Base-by-base conservation (phyloP, 1,140 invertebrate genomes). In the Hyles vespertilio region DNA sequence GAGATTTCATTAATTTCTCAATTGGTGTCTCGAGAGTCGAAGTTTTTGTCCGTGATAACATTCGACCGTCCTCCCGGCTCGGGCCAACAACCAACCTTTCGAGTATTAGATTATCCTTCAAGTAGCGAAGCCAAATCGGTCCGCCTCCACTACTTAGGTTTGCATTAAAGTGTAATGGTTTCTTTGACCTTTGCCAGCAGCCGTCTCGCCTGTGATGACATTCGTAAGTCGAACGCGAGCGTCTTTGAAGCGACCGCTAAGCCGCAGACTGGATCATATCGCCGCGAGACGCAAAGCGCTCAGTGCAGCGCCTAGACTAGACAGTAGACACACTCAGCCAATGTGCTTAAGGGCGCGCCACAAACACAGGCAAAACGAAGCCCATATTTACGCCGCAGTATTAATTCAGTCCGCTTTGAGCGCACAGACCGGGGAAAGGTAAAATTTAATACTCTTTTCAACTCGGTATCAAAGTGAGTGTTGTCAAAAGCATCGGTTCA, bases 371-470 rank as follows among this genome's bases (percentile, higher is more conserved):
- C 46, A 65, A 69, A 65, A 70, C 60, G 65, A 68, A 67, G 46
- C 56, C 64, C 62, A 60, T 62, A 66, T 69, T 71, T 67, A 59
- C 62, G 59, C 63, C 59, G 61, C 55, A 65, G 63, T 77, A 78
- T 79, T 77, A 83, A 81, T 77, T 79, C 71, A 63, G 70, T 68
- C 65, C 69, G 71, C 70, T 75, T 76, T 60, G 72, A 80, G 70
- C 66, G 72, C 73, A 76, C 72, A 70, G 68, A 75, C 72, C 49
- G 67, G 64, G 61, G 69, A 77, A 79, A 79, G 72, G 74, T 77
- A 81, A 78, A 87, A 77, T 87, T 80, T 79, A 80, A 85, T 85
- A 81, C 75, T 72, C 72, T 74, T 67, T 70, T 78, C 64, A 76
- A 63, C 70, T 61, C 71, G 68, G 67, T 72, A 82, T 83, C 81